Conservation (phyloP, 1,140 invertebrate species). For the Dolichoris vasculosae region DNA sequence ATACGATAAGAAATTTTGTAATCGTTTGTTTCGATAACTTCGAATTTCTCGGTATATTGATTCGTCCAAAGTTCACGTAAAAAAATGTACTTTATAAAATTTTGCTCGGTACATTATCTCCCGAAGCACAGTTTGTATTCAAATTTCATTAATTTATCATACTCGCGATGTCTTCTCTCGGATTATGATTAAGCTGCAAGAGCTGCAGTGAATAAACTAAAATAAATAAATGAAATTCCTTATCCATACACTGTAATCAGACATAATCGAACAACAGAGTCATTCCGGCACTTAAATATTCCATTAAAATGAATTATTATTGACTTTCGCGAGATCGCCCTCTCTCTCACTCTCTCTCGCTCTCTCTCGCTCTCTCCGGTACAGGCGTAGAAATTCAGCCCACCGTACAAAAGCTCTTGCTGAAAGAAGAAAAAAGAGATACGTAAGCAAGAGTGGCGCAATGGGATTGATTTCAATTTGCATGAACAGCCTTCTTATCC, state of each 20-base stretch:
- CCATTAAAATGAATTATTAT: constrained; percentile 26
- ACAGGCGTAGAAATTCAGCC: background rate
- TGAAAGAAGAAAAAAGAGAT: background rate
- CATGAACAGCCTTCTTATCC: constrained; percentile 22
- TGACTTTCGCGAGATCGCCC: constrained; percentile 2
- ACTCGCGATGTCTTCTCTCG: background rate
- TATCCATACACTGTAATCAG: background rate
- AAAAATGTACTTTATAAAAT: too few species aligned
- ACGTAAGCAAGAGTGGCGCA: background rate
- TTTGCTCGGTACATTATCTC: background rate
- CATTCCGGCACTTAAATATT: constrained; percentile 20
- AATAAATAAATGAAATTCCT: background rate
- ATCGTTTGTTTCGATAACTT: too few species aligned
- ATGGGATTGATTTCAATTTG: constrained; percentile 43
- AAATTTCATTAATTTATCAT: background rate
- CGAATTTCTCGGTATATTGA: too few species aligned
- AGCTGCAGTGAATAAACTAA: background rate
- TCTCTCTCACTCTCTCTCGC: too few species aligned
- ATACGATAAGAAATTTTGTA: too few species aligned
- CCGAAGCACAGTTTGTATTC: background rate
- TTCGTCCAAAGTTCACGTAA: too few species aligned
- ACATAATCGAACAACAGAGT: constrained; percentile 15
- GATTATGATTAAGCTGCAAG: constrained; percentile 7
- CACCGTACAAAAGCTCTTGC: background rate
- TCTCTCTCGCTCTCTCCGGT: background rate